These are phyloP conservation scores for Neodiprion virginianus DNA, from an alignment of 1,140 invertebrate genomes.

Conservation along the genomic window DNA sequence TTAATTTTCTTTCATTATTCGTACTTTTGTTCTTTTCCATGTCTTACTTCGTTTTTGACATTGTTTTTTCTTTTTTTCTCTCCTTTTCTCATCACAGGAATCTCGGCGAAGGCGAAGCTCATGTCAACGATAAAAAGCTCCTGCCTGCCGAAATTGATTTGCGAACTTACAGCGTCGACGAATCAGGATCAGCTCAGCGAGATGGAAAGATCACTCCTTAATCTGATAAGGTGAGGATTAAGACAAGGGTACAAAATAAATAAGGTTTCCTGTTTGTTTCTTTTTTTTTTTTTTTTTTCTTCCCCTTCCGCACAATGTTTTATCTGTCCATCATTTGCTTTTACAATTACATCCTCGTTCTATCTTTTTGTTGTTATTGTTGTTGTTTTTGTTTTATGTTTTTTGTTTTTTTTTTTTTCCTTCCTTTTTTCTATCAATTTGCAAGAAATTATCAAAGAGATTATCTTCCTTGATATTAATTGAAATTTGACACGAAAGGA, in stretches of 20 bases:
- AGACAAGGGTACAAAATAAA: conserved; percentile 4
- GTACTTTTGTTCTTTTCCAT: no score
- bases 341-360: no score
- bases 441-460: no score
- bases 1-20: no score
- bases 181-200: conserved; percentile 72
- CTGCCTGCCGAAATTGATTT: conserved; percentile 80
- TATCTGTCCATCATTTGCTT: background rate
- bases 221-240: conserved; percentile 71
- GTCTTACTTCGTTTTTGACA: no score
- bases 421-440: no score
- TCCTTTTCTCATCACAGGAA: background rate
- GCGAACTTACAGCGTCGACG: conserved; percentile 73
- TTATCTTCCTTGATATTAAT: no score
- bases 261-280: background rate
- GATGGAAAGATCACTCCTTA: conserved; percentile 73
- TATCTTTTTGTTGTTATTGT: no score
- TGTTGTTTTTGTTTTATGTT: no score
- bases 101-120: conserved; percentile 42
- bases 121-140: conserved; percentile 64
- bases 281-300: background rate
- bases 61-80: background rate
- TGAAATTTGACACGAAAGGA: no score
- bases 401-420: no score
- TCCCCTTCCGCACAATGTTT: background rate